Conservation (phyloP, 2,113 vertebrate genomes). For the Microtus oregoni region DNA sequence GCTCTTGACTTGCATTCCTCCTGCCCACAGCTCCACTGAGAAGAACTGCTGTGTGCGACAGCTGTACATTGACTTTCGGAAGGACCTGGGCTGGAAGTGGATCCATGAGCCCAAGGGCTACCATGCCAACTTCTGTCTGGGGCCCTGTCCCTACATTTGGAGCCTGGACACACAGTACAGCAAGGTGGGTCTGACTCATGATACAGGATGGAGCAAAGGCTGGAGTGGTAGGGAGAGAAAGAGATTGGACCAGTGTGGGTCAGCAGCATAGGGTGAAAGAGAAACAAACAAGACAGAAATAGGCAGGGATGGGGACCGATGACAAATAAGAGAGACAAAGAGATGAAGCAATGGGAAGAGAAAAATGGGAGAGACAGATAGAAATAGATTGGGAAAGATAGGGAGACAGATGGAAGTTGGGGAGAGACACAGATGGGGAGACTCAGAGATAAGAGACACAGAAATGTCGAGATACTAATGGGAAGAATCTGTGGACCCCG, state of each 20-base stretch:
- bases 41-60: constrained; percentile 92
- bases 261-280: background rate
- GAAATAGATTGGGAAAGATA: background rate
- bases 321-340: background rate
- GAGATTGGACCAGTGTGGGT: background rate
- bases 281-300: background rate
- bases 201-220: background rate
- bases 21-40: constrained; percentile 78
- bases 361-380: background rate
- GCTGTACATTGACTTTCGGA: constrained; percentile 95
- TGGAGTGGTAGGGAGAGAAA: background rate
- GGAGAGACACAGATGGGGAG: background rate
- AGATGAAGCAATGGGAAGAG: background rate
- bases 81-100: constrained; percentile 96
- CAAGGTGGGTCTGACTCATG: constrained; percentile 85
- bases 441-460: background rate
- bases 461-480: background rate
- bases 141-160: constrained; percentile 95
- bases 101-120: constrained; percentile 94
- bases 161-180: constrained; percentile 94
- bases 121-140: constrained; percentile 94
- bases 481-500: background rate
- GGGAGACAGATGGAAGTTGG: background rate
- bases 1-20: background rate
- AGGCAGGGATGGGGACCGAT: background rate